Evolutionary conservation across 2,113 vertebrate species (phyloP).

Genomic region (Otus sunia): DNA sequence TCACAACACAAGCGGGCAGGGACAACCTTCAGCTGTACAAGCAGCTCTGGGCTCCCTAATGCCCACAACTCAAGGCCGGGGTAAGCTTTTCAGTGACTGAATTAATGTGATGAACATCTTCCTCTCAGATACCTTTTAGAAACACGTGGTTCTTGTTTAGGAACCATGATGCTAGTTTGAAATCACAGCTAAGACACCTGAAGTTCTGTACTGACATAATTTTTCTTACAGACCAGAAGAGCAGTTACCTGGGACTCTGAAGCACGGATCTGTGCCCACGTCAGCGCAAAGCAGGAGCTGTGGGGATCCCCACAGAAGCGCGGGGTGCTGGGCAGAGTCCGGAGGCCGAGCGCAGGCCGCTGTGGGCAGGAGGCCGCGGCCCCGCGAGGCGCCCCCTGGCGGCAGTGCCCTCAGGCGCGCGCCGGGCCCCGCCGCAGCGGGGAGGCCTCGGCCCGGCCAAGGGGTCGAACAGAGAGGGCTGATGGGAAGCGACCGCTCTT

Average conservation of each 20-base stretch:
- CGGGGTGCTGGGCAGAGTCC: too few relatives aligned
- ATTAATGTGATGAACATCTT: background rate
- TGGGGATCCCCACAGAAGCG: too few relatives aligned
- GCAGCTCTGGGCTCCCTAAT: background rate
- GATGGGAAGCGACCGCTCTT: too few relatives aligned
- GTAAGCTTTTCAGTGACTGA: background rate
- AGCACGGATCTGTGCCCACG: accelerated
- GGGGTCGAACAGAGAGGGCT: too few relatives aligned
- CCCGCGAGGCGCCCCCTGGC: too few relatives aligned
- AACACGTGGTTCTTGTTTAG: accelerated
- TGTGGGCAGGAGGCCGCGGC: too few relatives aligned
- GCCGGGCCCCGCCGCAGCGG: too few relatives aligned
- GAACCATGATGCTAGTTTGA: background rate
- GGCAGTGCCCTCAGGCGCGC: too few relatives aligned
- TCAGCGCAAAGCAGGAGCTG: background rate
- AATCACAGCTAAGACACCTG: accelerated
- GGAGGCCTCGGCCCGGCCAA: too few relatives aligned
- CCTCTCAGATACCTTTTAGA: background rate
- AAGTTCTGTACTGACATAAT: accelerated
- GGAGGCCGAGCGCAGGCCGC: too few relatives aligned
- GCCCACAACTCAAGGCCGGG: background rate
- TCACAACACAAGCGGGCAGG: accelerated
- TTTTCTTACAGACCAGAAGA: background rate
- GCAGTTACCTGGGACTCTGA: accelerated
- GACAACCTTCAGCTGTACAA: accelerated